A percentile compares a stretch with the other conserved stretches of the same genome.
phyloP scores from a whole-genome alignment of 1,140 invertebrate genomes.

The Drosophila carrolli region DNA sequence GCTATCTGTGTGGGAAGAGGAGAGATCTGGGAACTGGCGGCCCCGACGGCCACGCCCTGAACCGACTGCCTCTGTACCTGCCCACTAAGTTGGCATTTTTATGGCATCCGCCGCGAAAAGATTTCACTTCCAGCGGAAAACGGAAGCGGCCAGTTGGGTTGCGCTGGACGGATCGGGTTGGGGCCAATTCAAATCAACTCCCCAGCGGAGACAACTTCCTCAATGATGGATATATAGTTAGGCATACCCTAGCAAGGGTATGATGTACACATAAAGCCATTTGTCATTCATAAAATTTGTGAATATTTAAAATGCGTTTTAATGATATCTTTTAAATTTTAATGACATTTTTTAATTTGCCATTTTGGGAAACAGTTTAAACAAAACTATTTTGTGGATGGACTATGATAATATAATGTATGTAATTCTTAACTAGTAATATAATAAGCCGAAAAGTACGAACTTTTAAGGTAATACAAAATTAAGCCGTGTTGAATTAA shows the following conservation, averaged over 20 bases:
- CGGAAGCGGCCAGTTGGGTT: constrained; percentile 70
- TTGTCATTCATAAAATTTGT: neutral
- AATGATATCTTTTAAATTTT: no score
- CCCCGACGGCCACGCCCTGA: constrained; percentile 23
- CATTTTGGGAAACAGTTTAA: no score
- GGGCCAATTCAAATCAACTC: constrained; percentile 42
- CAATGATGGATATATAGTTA: constrained; percentile 60
- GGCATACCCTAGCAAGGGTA: constrained; percentile 2
- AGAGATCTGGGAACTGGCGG: constrained; percentile 10
- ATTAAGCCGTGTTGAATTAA: no score
- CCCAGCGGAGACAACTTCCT: constrained; percentile 60
- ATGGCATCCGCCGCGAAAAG: constrained; percentile 71
- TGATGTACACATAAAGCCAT: no score
- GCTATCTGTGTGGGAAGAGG: constrained; percentile 40
- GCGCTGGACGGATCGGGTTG: constrained; percentile 14
- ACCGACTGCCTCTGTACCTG: constrained; percentile 11
- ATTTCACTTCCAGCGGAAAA: constrained; percentile 82
- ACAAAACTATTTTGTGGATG: no score
- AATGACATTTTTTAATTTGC: no score
- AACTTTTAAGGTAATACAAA: no score
- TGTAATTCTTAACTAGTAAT: no score
- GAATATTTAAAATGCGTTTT: no score
- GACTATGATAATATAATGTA: no score
- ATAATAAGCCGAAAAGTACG: no score
- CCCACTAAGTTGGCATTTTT: constrained; percentile 72